phyloP scores from a whole-genome alignment of 2,888 invertebrate species.

The Tetanocera ferruginea region DNA sequence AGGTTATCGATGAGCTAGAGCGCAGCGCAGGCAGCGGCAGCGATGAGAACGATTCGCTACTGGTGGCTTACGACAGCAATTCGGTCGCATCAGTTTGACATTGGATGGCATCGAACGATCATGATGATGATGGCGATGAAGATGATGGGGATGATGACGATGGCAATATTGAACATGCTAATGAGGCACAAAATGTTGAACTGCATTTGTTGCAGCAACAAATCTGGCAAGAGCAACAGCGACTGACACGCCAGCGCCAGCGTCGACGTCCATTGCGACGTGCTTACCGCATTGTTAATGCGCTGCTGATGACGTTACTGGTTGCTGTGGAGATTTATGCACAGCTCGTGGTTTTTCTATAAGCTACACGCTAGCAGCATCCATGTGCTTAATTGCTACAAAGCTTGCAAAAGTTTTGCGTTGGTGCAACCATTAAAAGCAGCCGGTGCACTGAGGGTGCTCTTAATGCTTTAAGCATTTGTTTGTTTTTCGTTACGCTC shows the following conservation, averaged over 20 bases:
- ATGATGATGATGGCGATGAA: slow-evolving; percentile 27
- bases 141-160: slow-evolving; percentile 30
- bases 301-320: slow-evolving; percentile 64
- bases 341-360: slow-evolving; percentile 66
- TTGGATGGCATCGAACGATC: slow-evolving; percentile 54
- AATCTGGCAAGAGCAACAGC: slow-evolving; percentile 22
- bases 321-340: slow-evolving; percentile 68
- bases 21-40: slow-evolving; percentile 69
- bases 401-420: too few species aligned
- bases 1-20: slow-evolving; percentile 68
- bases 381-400: too few species aligned
- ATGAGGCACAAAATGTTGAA: slow-evolving; percentile 25
- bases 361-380: slow-evolving; percentile 40
- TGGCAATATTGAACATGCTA: slow-evolving; percentile 18
- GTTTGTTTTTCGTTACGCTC: too few species aligned
- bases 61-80: slow-evolving; percentile 69
- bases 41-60: slow-evolving; percentile 69
- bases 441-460: too few species aligned
- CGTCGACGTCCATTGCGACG: slow-evolving; percentile 66
- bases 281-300: slow-evolving; percentile 66
- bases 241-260: slow-evolving; percentile 56
- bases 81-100: slow-evolving; percentile 70
- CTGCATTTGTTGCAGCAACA: slow-evolving; percentile 40
- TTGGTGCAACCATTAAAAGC: too few species aligned
- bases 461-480: too few species aligned